Percentiles rank a stretch among this genome's conserved stretches.
Evolutionary conservation across 2,797 vertebrate species (phyloP).

Genomic region (Selene dorsalis): DNA sequence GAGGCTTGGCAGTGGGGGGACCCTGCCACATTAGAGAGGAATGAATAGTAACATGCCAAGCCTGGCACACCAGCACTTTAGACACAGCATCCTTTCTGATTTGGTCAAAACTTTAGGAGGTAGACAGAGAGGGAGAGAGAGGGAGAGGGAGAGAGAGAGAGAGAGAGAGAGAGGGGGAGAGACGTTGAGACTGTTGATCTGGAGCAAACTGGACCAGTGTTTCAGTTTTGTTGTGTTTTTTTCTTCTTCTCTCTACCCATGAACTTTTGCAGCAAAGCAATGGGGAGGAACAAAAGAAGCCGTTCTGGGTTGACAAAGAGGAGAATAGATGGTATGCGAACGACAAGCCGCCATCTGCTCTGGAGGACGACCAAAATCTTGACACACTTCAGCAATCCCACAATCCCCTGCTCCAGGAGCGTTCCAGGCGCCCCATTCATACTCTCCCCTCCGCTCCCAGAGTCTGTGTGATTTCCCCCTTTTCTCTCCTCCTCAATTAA

Average conservation of each 20-base stretch:
- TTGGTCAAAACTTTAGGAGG: slow-evolving; percentile 76
- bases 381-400: slow-evolving; percentile 97
- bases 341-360: slow-evolving; percentile 97
- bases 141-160: slow-evolving; percentile 49
- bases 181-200: slow-evolving; percentile 68
- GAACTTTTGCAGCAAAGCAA: slow-evolving; percentile 90
- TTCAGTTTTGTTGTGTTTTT: slow-evolving; percentile 67
- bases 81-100: slow-evolving; percentile 81
- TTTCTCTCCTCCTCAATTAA: slow-evolving; percentile 99
- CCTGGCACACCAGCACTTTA: slow-evolving; percentile 75
- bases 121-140: slow-evolving; percentile 40
- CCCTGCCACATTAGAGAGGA: slow-evolving; percentile 81
- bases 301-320: slow-evolving; percentile 95
- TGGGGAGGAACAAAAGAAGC: slow-evolving; percentile 95
- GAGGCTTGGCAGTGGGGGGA: slow-evolving; percentile 76
- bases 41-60: slow-evolving; percentile 81
- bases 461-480: slow-evolving; percentile 89
- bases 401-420: slow-evolving; percentile 96
- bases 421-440: slow-evolving; percentile 91
- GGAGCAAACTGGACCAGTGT: slow-evolving; percentile 70
- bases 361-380: slow-evolving; percentile 98
- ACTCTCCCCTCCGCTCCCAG: slow-evolving; percentile 92
- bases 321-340: slow-evolving; percentile 95
- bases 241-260: slow-evolving; percentile 54
- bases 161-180: slow-evolving; percentile 47